These are phyloP conservation scores for Drosophila anceps DNA, from an alignment of 2,888 invertebrate species.

Conservation along the genomic window DNA sequence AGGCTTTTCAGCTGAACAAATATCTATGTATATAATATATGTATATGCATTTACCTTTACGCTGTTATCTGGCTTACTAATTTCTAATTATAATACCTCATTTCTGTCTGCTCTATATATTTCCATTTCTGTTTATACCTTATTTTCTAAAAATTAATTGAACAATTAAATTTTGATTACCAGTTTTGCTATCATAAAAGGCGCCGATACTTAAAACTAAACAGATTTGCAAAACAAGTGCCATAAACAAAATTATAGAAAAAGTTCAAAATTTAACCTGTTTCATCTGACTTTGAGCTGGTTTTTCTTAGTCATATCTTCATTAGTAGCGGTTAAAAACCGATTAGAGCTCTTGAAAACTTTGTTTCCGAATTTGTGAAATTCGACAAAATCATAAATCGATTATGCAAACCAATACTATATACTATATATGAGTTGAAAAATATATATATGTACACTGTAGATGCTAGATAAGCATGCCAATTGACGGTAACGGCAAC, in stretches of 20 bases:
- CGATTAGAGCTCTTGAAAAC: slow-evolving; percentile 52
- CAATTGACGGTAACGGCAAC: slow-evolving; percentile 22
- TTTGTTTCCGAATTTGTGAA: slow-evolving; percentile 41
- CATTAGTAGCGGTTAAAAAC: slow-evolving; percentile 47
- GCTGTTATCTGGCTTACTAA: not conserved
- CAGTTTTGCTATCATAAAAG: slow-evolving; percentile 14
- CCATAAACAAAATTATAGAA: slow-evolving; percentile 16
- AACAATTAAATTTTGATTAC: slow-evolving; percentile 29
- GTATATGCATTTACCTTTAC: not conserved
- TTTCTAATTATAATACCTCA: not conserved
- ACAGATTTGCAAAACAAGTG: slow-evolving; percentile 19
- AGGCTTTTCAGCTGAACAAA: not conserved
- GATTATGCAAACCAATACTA: slow-evolving; percentile 15
- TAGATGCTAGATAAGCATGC: slow-evolving; percentile 36
- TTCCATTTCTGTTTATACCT: slow-evolving; percentile 12
- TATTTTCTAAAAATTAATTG: slow-evolving; percentile 22
- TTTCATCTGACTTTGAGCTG: slow-evolving; percentile 22
- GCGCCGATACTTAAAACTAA: slow-evolving; percentile 23
- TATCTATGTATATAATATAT: not conserved
- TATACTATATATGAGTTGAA: slow-evolving; percentile 7
- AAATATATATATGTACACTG: slow-evolving; percentile 6
- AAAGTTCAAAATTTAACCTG: slow-evolving; percentile 11
- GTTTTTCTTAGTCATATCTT: slow-evolving; percentile 40
- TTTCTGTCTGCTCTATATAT: not conserved
- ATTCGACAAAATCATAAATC: slow-evolving; percentile 49